These are phyloP conservation scores for Felis chaus DNA, from an alignment of 2,113 vertebrate genomes.

Conservation along the genomic window DNA sequence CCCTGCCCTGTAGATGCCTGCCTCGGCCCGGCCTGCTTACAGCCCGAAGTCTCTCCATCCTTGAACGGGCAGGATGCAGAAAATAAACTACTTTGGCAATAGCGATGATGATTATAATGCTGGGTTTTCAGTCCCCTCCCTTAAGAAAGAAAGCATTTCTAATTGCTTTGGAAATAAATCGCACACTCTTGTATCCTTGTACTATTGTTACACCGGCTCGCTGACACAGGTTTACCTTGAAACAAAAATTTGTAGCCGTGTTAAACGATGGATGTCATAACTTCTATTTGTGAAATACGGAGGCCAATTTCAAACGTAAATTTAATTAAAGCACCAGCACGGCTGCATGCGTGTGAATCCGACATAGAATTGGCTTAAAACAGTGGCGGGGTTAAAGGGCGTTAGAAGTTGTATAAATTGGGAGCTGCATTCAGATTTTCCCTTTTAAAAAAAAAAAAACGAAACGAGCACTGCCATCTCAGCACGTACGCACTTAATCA, in stretches of 20 bases:
- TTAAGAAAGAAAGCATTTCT: background rate
- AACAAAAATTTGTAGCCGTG: constrained; percentile 26
- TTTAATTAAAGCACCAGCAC: constrained; percentile 36
- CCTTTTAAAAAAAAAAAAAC: background rate
- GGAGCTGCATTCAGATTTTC: background rate
- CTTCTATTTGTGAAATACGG: background rate
- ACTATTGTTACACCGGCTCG: background rate
- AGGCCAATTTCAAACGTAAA: constrained; percentile 42
- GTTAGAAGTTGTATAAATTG: background rate
- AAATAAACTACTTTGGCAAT: constrained; percentile 70
- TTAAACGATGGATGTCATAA: background rate
- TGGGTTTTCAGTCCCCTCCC: constrained; percentile 13
- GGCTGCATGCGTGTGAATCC: rapidly evolving
- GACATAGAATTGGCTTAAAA: background rate
- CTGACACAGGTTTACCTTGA: background rate
- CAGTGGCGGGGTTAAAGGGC: background rate
- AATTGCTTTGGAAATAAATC: background rate
- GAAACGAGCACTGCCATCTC: background rate
- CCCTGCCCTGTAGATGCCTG: constrained; percentile 52
- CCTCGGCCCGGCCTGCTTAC: constrained; percentile 13
- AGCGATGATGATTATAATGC: constrained; percentile 64
- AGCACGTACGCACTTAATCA: background rate
- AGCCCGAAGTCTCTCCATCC: constrained; percentile 64
- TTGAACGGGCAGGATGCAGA: constrained; percentile 67
- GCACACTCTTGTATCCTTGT: background rate